These are phyloP conservation scores for Daktulosphaira vitifoliae DNA, from an alignment of 1,140 invertebrate genomes.

Conservation along the genomic window DNA sequence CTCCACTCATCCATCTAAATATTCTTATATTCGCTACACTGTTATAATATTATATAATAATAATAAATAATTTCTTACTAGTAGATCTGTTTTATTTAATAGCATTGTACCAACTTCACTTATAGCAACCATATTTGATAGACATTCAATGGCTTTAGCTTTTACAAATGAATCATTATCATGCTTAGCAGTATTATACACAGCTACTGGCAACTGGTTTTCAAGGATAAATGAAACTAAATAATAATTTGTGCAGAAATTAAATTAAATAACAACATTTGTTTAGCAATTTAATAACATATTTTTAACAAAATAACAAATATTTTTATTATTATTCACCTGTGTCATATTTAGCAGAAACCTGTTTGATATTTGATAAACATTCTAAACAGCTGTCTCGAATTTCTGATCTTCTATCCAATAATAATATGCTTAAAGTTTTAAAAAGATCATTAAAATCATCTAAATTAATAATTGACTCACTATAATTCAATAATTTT, in stretches of 20 bases:
- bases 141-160: constrained; percentile 29
- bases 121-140: constrained; percentile 12
- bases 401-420: constrained; percentile 23
- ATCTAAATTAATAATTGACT: too few species aligned
- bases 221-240: not conserved
- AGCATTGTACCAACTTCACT: not conserved
- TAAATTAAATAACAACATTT: not conserved
- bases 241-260: not conserved
- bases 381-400: constrained; percentile 24
- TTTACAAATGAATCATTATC: constrained; percentile 23
- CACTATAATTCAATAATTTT: not conserved
- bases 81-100: constrained; percentile 14
- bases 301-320: too few species aligned
- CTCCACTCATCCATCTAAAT: too few species aligned
- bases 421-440: constrained; percentile 2
- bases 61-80: not conserved
- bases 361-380: not conserved
- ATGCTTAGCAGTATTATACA: constrained; percentile 9
- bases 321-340: not conserved
- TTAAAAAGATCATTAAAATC: constrained; percentile 5
- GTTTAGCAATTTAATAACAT: not conserved
- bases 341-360: not conserved
- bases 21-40: too few species aligned
- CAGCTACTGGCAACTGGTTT: not conserved
- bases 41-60: too few species aligned